Base-by-base conservation (phyloP, 2,888 invertebrate species). In the Hypomecis punctinalis region DNA sequence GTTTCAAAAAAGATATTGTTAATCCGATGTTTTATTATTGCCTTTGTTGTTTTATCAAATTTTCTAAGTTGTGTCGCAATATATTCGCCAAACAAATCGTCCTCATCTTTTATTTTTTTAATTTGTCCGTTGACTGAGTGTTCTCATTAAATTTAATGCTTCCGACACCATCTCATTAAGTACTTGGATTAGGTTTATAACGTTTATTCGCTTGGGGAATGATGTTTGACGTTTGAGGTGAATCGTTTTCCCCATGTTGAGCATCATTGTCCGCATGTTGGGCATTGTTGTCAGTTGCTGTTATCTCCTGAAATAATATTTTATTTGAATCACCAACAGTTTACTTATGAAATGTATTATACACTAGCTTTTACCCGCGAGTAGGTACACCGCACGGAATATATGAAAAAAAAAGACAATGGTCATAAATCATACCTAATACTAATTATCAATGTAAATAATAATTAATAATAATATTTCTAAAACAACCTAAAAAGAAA, bases 1-100 rank as follows among this genome's bases (percentile, higher is more conserved):
- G 67, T 56, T 65, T 68, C 65, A 68, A 68, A 68, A 61, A 65
- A 39, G 35, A 68, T 68, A 56, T 68, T 68, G 48, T 68, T 65
- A 61, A 66, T 66, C 53, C 65, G 65, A 66, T 66, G 61, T 66
- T 57, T 66, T 57, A 61, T 13, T 54, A 61, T 66, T 57, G 65
- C 63, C 11, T 59, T 63, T 43, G 58, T 63, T 59, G 53, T 13
- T 57, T 53, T 52, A 47, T 63, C 63, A n/a, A 57, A 33, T 63
- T 63, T 57, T 63, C 57, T 63, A 33, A 63, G 54, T 54, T 63
- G 39, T 53, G 48, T 37, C 43, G 63, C 63, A 63, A 63, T 63
- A 59, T 63, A 63, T 49, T 63, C 59, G 9, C 63, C 58, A 63
- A 63, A 63, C 13, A 54, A 48, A 63, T 35, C 49, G 42, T 58